A percentile compares a stretch with the other conserved stretches of the same genome.
These are phyloP conservation scores for Xylophagus ater DNA, from an alignment of 2,888 invertebrate species.

Conservation along the genomic window DNA sequence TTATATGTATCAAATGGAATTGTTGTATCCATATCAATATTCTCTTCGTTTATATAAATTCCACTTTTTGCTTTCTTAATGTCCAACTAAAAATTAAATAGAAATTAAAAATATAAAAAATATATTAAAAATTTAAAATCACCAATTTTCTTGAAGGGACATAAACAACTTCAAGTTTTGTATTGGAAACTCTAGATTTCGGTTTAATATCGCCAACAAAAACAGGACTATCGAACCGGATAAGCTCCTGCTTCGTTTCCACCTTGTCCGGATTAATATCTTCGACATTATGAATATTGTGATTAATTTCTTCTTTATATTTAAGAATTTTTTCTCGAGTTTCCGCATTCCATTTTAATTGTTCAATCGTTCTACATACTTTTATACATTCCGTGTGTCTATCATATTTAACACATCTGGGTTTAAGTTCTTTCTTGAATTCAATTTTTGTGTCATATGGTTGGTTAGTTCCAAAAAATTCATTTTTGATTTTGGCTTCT, in stretches of 20 bases:
- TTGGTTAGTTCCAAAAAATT: no score
- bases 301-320: neutral
- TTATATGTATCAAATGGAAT: constrained; percentile 30
- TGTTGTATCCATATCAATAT: constrained; percentile 20
- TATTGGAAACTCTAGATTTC: constrained; percentile 25
- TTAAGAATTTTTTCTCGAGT: constrained; percentile 2
- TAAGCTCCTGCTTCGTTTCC: neutral
- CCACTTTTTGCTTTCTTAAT: constrained; percentile 33
- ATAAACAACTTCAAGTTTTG: constrained; percentile 26
- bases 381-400: neutral
- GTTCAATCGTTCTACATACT: neutral
- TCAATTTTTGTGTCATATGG: neutral
- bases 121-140: constrained; percentile 10
- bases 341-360: neutral
- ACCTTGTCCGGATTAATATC: neutral
- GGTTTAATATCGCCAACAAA: constrained; percentile 11
- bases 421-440: neutral
- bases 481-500: no score
- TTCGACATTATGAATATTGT: neutral
- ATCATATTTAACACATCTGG: constrained; percentile 1
- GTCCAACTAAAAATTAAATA: constrained; percentile 24
- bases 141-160: constrained; percentile 29
- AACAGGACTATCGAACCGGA: neutral
- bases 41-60: constrained; percentile 30
- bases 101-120: neutral